Conservation (phyloP, 1,140 invertebrate genomes). For the Drosophila carrolli region DNA sequence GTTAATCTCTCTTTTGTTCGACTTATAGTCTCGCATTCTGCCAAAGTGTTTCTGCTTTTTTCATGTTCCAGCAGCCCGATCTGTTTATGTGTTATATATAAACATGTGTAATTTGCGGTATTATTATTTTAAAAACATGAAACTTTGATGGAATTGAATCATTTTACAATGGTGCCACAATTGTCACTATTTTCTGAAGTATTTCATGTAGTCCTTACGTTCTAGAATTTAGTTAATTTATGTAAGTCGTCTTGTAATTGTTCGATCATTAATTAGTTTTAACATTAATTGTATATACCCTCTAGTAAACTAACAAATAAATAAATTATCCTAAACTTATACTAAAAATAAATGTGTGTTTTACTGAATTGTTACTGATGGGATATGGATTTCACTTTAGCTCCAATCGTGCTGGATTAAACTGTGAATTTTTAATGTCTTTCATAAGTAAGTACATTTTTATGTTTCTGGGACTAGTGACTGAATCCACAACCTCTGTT, state of each 20-base stretch:
- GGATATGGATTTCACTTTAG: constrained; percentile 2
- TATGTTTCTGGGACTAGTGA: constrained; percentile 18
- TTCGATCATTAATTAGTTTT: constrained; percentile 71
- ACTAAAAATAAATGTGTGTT: constrained; percentile 9
- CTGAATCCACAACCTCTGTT: constrained; percentile 28
- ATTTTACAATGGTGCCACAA: constrained; percentile 35
- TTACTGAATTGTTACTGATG: neutral
- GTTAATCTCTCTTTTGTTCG: constrained; percentile 44
- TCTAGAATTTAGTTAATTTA: constrained; percentile 65
- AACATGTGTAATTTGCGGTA: constrained; percentile 68
- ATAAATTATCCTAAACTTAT: constrained; percentile 51
- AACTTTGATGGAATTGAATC: constrained; percentile 72
- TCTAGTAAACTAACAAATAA: constrained; percentile 57
- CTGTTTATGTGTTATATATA: constrained; percentile 37
- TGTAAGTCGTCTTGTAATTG: constrained; percentile 51
- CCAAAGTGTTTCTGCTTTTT: constrained; percentile 26
- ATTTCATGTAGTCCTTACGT: constrained; percentile 64
- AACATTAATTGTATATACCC: constrained; percentile 74
- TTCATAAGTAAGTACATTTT: constrained; percentile 2
- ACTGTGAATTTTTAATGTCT: constrained; percentile 2
- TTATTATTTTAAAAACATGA: constrained; percentile 74
- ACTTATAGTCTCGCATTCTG: constrained; percentile 61
- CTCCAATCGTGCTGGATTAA: neutral
- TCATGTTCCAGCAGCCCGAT: constrained; percentile 18
- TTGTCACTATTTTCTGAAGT: constrained; percentile 51